Conservation (phyloP, 2,888 invertebrate species). For the Agrochola circellaris region DNA sequence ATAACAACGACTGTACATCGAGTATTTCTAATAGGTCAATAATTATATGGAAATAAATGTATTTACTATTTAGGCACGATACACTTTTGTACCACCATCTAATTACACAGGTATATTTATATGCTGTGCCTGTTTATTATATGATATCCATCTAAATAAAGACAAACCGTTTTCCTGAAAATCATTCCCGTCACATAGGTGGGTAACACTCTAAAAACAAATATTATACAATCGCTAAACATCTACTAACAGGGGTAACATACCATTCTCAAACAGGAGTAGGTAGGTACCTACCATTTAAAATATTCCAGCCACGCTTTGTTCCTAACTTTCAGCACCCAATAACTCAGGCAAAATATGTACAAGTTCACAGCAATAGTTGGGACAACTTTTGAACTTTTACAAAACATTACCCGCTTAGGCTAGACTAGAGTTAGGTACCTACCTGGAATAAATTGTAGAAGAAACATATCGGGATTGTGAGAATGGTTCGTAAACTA, state of each 20-base stretch:
- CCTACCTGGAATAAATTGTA: background rate
- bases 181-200: too few relatives aligned
- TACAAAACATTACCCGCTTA: slow-evolving; percentile 27
- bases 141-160: background rate
- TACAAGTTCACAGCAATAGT: slow-evolving; percentile 36
- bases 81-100: background rate
- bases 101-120: background rate
- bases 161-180: too few relatives aligned
- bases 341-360: slow-evolving; percentile 36
- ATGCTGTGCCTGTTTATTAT: too few relatives aligned
- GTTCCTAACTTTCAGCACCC: slow-evolving; percentile 33
- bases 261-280: slow-evolving; percentile 5
- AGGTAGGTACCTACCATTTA: background rate
- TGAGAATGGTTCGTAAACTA: background rate
- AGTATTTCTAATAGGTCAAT: background rate
- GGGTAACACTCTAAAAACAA: background rate
- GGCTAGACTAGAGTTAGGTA: slow-evolving; percentile 12
- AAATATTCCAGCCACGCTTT: slow-evolving; percentile 36
- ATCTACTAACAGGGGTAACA: slow-evolving; percentile 1
- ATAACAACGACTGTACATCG: background rate
- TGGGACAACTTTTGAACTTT: slow-evolving; percentile 30
- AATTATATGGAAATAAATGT: background rate
- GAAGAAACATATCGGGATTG: background rate
- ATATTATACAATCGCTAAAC: background rate
- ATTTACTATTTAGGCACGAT: background rate